Evolutionary conservation across 2,888 invertebrate genomes (phyloP), one percentile per base, ranked within the genome.

Genomic region (Dromius quadrimaculatus): DNA sequence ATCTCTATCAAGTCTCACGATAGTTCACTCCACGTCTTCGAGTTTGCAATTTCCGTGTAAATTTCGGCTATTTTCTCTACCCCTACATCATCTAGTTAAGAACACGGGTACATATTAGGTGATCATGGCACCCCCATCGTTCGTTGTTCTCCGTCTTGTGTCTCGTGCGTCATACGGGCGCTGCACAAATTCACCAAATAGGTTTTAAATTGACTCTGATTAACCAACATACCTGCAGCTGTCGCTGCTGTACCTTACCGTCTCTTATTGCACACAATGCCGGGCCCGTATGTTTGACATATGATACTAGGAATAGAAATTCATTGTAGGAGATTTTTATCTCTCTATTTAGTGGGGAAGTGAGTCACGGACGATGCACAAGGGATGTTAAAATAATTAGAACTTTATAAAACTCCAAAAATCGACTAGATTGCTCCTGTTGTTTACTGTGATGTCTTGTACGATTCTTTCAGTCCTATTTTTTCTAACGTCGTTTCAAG

Each of bases 171-270:
- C 20, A 70, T 70, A 70, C 70, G 70, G 70, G 70, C 62, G 47
- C 50, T 59, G 57, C 62, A 62, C 61, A 47, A 70, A 62, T 70
- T 61, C 70, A 34, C 70, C 50, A 61, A 81, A 82, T 82, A 80
- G 80, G 78, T 80, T 80, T 79, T 80, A 81, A 82, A 82, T 81
- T 82, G 81, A 79, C 77, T 77, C 79, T 82, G 81, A 82, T 82
- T 82, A 81, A 80, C 79, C 79, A 78, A 77, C 80, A 80, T 82
- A 82, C 81, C 82, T 82, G 82, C 82, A 82, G 81, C 81, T 82
- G 82, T 78, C 78, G 74, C 63, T 17, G 36, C 11, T n/a, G 43
- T 68, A 68, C 59, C 69, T 69, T 69, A 69, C 69, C 59, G 59
- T 19, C 36, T 47, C 65, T 62, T 22, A 13, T 9, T 17, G 28